phyloP scores from a whole-genome alignment of 37 sponge, comb jelly and placozoan species.

The Amphimedon queenslandica region DNA sequence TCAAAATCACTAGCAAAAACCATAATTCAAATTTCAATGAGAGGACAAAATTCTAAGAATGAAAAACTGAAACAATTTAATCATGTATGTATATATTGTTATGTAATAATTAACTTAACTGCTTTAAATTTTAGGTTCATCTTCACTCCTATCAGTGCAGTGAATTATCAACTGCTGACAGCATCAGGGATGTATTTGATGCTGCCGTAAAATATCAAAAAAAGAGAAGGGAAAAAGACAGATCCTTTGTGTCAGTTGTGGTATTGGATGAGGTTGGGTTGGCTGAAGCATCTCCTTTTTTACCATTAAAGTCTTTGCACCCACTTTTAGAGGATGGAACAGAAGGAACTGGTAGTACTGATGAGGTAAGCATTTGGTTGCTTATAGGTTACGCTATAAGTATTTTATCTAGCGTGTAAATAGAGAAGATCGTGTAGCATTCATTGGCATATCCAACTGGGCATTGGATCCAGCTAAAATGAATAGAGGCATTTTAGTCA shows the following conservation, averaged over 20 bases:
- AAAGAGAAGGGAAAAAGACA: conserved; percentile 12
- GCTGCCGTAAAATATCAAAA: conserved; percentile 31
- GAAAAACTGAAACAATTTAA: conserved; percentile 29
- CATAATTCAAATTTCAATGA: conserved; percentile 51
- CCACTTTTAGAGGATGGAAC: conserved; percentile 82
- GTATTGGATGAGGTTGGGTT: conserved; percentile 85
- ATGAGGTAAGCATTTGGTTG: background rate
- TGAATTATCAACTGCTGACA: conserved; percentile 53
- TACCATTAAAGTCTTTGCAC: conserved; percentile 82
- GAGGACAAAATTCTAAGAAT: conserved; percentile 21
- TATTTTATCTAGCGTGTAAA: background rate
- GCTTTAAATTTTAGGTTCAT: conserved; percentile 21
- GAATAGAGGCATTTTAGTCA: conserved; percentile 58
- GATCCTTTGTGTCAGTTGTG: conserved; percentile 55
- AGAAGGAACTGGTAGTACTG: conserved; percentile 38
- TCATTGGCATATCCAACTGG: conserved; percentile 78
- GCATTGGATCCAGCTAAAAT: conserved; percentile 75
- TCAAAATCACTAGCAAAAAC: conserved; percentile 73
- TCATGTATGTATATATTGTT: conserved; percentile 29
- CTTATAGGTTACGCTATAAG: background rate
- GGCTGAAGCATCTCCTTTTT: conserved; percentile 76
- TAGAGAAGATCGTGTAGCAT: conserved; percentile 28
- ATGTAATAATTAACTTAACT: background rate
- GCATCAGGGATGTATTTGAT: conserved; percentile 43
- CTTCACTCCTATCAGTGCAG: conserved; percentile 70